These are phyloP conservation scores for Meriones psammophilus DNA, from an alignment of 2,797 vertebrate species.

Conservation along the genomic window DNA sequence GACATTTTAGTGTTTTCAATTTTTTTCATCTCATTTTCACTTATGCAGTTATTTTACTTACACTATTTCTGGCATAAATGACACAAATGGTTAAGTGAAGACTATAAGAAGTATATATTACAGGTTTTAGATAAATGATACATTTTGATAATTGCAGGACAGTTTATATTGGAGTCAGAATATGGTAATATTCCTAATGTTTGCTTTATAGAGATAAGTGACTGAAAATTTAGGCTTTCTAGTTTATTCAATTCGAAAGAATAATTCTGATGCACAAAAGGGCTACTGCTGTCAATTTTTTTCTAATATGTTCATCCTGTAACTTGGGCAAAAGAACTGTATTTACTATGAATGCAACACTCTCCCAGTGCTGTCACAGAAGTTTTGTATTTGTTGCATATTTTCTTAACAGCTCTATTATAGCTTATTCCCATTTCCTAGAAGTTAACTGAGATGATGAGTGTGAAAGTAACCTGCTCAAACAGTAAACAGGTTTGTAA, in stretches of 20 bases:
- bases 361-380: background rate
- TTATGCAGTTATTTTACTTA: background rate
- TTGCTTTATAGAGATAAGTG: background rate
- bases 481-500: background rate
- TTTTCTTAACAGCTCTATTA: background rate
- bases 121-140: background rate
- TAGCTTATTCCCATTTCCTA: background rate
- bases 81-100: background rate
- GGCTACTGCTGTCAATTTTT: background rate
- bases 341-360: background rate
- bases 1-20: background rate
- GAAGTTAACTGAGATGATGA: background rate
- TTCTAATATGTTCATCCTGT: background rate
- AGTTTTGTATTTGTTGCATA: background rate
- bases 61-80: background rate
- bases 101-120: background rate
- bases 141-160: background rate
- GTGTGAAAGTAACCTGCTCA: background rate
- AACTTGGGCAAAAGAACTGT: background rate
- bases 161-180: background rate
- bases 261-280: background rate
- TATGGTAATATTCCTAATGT: background rate
- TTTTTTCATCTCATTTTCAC: background rate
- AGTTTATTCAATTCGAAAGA: background rate
- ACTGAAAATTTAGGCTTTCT: background rate